Base-by-base conservation (phyloP, 2,113 vertebrate species). In the Orthonyx spaldingii region DNA sequence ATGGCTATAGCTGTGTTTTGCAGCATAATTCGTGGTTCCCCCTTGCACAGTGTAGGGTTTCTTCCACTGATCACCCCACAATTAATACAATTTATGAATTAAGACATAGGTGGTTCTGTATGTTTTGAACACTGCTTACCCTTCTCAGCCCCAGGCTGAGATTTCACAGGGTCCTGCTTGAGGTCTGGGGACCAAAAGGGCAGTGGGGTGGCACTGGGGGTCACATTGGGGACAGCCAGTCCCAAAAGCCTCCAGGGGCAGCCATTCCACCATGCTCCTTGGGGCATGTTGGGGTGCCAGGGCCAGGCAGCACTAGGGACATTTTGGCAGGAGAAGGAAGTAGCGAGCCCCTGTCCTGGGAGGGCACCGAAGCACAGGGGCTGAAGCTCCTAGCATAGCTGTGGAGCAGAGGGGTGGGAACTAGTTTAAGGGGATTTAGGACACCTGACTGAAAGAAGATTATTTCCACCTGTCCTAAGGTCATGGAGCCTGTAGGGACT, bases 91-190 rank as follows among this genome's bases (percentile, higher is more conserved):
- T 33, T 47, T 21, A 24, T 42, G 11, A 42, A 39, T 84, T 56
- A 71, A 88, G 52, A 57, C 26, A 7, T 3, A 9, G 14, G 17
- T 39, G 50, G 15, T 18, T 79, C 30, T 57, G 8, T 22, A 16
- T 14, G 14, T 44, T 80, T 55, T 21, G 21, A 59, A 27, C 0
- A 0, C 10, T 0, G 0, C 17, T 41, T 32, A 53, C 13, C 8
- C 13, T 63, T 68, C 44, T 21, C 32, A 68, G 20, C 9, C 14
- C 39, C 23, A 24, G 39, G 21, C 15, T 61, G 60, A n/a, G 37
- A 61, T 68, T 91, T 83, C n/a, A 44, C 1, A 0, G 32, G 20
- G 13, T 78, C 13, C 28, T 70, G 24, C 30, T 33, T 37, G 26
- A 17, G 4, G 5, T 53, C 17, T 64, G 66, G n/a, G 56, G 39